Base-by-base conservation (phyloP, 2,113 vertebrate genomes). In the Myiozetetes cayanensis region DNA sequence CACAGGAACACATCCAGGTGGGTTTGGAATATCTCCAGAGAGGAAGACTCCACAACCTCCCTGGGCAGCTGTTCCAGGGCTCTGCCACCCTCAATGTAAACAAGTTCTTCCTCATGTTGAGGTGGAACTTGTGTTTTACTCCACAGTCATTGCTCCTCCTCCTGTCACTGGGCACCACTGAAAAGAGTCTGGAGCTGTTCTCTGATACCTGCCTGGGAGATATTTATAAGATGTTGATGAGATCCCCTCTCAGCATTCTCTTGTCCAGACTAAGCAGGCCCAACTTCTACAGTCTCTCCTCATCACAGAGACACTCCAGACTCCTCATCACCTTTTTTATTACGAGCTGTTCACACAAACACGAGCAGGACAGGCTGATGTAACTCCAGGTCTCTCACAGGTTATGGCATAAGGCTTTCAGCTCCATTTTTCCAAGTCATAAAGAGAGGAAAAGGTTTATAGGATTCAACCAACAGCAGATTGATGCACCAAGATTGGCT, bases 311-410 rank as follows among this genome's bases (percentile, higher is more conserved):
- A 13, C 10, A 21, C 47, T 70, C 21, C 47, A 39, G 33, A 25
- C 6, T 70, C 44, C 62, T 75, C 67, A 82, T 5, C 70, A 14
- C 2, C 63, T 27, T 3, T 35, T 8, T 3, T 15, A 1, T 1
- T 23, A 31, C 5, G 25, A 21, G 24, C 78, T 53, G 24, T 1
- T 49, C 76, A 33, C 67, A 30, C 31, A 41, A 76, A 91, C 49
- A 41, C 0, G 0, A 58, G 31, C 39, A 22, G n/a, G 14, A 17
- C 0, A 21, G 23, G 59, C 15, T 49, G 31, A 23, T 6, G 6
- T 3, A n/a, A 50, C 31, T 18, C 67, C 77, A 75, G 24, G 1
- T 35, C 82, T 20, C 70, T 35, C 28, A 8, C 9, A 6, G 1
- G 11, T 89, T 12, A 12, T 19, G 24, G 31, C 28, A 44, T 23